Percentiles rank a stretch among this genome's conserved stretches.
Conservation (phyloP, 2,888 invertebrate species). For the Tineola bisselliella region DNA sequence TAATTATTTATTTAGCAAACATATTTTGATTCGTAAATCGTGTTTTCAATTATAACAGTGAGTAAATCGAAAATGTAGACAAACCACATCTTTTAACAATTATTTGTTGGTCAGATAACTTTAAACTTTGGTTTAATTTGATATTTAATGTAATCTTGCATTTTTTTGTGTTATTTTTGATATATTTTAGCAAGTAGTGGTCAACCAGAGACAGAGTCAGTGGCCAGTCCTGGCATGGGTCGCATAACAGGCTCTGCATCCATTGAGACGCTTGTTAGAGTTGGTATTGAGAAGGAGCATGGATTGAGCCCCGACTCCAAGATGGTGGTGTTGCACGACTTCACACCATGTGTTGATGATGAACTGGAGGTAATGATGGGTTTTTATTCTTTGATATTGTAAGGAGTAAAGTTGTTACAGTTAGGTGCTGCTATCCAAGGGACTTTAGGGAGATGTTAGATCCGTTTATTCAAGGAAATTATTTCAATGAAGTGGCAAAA, state of each 20-base stretch:
- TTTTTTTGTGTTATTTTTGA: not conserved
- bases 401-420: too few relatives aligned
- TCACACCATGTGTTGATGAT: slow-evolving; percentile 94
- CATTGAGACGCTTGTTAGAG: slow-evolving; percentile 88
- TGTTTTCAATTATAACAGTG: not conserved
- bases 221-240: slow-evolving; percentile 84
- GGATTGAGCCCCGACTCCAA: slow-evolving; percentile 92
- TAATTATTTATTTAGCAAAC: not conserved
- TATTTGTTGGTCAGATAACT: not conserved
- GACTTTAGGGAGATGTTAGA: too few relatives aligned
- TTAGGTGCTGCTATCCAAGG: too few relatives aligned
- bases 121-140: slow-evolving; percentile 17
- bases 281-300: slow-evolving; percentile 93
- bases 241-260: slow-evolving; percentile 95
- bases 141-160: not conserved
- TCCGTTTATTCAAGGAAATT: too few relatives aligned
- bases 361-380: slow-evolving; percentile 79
- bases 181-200: slow-evolving; percentile 72
- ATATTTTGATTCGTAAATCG: not conserved
- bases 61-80: not conserved
- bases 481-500: too few relatives aligned
- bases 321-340: slow-evolving; percentile 95
- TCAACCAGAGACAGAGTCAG: slow-evolving; percentile 83
- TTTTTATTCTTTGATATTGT: too few relatives aligned
- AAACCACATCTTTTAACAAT: not conserved